Evolutionary conservation across 2,888 invertebrate species (phyloP).

Genomic region (Blastobasis lacticolella): DNA sequence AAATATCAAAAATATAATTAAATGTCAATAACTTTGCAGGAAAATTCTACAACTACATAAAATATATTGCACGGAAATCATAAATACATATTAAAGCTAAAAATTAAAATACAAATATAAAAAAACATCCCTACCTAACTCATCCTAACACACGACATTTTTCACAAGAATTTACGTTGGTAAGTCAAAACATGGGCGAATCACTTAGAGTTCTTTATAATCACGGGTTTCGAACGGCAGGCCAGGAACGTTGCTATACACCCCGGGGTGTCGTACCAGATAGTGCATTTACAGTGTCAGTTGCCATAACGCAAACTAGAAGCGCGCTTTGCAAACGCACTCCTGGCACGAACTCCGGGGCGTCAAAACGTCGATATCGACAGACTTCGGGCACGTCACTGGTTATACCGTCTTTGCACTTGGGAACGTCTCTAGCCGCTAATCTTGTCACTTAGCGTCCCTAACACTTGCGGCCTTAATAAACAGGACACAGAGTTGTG

Average conservation of each 20-base stretch:
- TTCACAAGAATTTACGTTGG: too few species aligned
- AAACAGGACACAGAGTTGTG: too few species aligned
- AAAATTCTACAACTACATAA: too few species aligned
- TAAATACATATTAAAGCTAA: too few species aligned
- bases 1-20: too few species aligned
- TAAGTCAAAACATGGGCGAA: too few species aligned
- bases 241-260: constrained; percentile 65
- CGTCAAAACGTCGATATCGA: constrained; percentile 58
- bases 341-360: constrained; percentile 96
- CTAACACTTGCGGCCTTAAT: constrained; percentile 10
- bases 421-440: constrained; percentile 47
- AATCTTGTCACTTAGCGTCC: constrained; percentile 28
- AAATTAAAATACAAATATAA: too few species aligned
- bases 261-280: constrained; percentile 98
- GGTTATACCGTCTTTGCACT: constrained; percentile 41
- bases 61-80: too few species aligned
- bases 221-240: constrained; percentile 33
- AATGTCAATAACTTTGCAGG: too few species aligned
- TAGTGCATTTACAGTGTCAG: constrained; percentile 98
- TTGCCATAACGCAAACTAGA: constrained; percentile 66
- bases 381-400: constrained; percentile 43
- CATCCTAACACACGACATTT: too few species aligned
- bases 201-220: constrained; percentile 48
- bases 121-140: too few species aligned
- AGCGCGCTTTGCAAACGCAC: constrained; percentile 93